phyloP scores from a whole-genome alignment of 1,140 invertebrate genomes.

The Dinoponera quadriceps region DNA sequence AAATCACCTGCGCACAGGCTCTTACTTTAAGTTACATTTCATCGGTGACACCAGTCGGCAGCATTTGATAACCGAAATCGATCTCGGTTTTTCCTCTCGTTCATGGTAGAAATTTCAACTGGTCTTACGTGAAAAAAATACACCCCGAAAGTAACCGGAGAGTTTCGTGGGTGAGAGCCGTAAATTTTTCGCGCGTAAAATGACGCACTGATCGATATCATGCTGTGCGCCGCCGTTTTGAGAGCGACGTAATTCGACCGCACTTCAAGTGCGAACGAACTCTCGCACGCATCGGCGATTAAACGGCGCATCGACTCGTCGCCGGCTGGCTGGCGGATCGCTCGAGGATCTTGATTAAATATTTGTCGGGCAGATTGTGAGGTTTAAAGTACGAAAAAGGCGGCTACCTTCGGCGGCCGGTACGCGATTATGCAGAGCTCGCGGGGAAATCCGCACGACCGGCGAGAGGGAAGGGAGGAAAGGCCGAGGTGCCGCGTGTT shows the following conservation, averaged over 20 bases:
- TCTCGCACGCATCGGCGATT: background rate
- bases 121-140: too few species aligned
- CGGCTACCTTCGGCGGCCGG: background rate
- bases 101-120: too few species aligned
- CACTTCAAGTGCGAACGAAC: background rate
- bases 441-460: slow-evolving; percentile 7
- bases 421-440: background rate
- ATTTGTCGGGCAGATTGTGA: slow-evolving; percentile 37
- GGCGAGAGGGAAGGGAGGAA: too few species aligned
- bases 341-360: slow-evolving; percentile 47
- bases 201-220: background rate
- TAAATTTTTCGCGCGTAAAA: too few species aligned
- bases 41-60: too few species aligned
- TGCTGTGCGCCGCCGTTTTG: background rate
- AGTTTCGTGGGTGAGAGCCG: too few species aligned
- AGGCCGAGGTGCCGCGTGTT: background rate
- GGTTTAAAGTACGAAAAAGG: slow-evolving; percentile 60
- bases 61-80: too few species aligned
- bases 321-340: background rate
- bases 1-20: too few species aligned
- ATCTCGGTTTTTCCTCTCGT: too few species aligned
- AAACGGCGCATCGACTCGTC: slow-evolving; percentile 13
- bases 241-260: background rate
- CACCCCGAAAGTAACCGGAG: too few species aligned
- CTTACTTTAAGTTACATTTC: too few species aligned